Percentiles rank a stretch among this genome's conserved stretches.
These are phyloP conservation scores for Heterodera filipjevi DNA, from an alignment of 2,888 invertebrate genomes.

Conservation along the genomic window DNA sequence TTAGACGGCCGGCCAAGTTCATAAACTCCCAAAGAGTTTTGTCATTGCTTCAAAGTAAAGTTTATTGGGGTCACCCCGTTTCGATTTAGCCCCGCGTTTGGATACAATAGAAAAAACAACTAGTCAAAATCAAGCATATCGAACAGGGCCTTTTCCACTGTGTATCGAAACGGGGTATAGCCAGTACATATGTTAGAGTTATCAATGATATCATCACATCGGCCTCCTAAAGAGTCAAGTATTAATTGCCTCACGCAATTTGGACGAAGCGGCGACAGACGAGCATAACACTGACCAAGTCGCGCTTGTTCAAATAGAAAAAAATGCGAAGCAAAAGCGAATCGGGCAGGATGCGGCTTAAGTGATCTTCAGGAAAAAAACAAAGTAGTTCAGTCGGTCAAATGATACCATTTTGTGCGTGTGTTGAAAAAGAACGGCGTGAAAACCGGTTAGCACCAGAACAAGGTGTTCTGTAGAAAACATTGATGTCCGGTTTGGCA, in stretches of 20 bases:
- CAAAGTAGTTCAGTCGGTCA: background rate
- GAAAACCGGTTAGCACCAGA: conserved; percentile 21
- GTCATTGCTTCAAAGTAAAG: conserved; percentile 17
- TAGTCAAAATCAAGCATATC: too few species aligned
- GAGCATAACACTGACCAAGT: conserved; percentile 28
- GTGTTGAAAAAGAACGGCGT: conserved; percentile 13
- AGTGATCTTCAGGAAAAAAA: conserved; percentile 2
- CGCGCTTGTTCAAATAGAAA: conserved; percentile 29
- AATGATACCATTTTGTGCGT: background rate
- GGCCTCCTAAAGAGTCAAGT: background rate
- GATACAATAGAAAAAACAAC: too few species aligned
- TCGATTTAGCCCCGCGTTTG: too few species aligned
- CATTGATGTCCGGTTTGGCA: conserved; percentile 25
- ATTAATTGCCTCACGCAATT: conserved; percentile 18
- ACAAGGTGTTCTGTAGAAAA: conserved; percentile 24
- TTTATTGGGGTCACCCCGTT: too few species aligned
- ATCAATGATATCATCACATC: too few species aligned
- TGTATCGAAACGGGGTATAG: too few species aligned
- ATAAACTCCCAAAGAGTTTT: conserved; percentile 31
- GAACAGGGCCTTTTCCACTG: too few species aligned
- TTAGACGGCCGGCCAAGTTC: conserved; percentile 24
- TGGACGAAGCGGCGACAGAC: conserved; percentile 27
- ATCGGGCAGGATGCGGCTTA: conserved; percentile 14
- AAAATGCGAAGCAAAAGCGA: conserved; percentile 25
- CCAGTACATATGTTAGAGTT: too few species aligned